Evolutionary conservation across 2,113 vertebrate genomes (phyloP).

Genomic region (Neoarius graeffei): DNA sequence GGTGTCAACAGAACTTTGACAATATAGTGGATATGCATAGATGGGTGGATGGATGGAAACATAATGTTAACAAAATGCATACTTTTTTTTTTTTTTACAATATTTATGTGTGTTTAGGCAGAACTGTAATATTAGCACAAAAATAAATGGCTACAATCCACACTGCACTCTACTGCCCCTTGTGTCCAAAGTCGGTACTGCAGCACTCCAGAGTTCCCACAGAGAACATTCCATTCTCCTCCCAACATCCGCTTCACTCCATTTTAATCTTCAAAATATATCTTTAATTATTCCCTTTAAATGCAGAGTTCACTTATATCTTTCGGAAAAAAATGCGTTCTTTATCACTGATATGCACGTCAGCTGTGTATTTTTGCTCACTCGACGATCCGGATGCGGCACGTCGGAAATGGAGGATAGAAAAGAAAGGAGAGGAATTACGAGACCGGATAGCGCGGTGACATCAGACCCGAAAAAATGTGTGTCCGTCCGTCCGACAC

Average conservation of each 20-base stretch:
- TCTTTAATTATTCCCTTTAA: neutral
- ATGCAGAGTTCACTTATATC: neutral
- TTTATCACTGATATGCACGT: neutral
- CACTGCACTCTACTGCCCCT: neutral
- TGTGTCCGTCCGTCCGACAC: constrained; percentile 43
- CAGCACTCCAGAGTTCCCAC: neutral
- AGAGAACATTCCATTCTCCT: constrained; percentile 8
- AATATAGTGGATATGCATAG: neutral
- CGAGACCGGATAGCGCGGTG: constrained; percentile 70
- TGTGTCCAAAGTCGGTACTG: constrained; percentile 8
- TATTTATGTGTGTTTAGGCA: neutral
- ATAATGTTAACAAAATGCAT: neutral
- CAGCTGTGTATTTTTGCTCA: neutral
- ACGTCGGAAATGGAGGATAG: constrained; percentile 28
- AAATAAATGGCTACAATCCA: neutral
- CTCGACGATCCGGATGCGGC: neutral
- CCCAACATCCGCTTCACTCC: constrained; percentile 14
- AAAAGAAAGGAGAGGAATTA: constrained; percentile 67
- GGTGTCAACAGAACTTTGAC: neutral
- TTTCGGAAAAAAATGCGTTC: neutral
- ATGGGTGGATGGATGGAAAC: neutral
- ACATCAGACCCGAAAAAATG: constrained; percentile 77
- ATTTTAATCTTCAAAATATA: neutral
- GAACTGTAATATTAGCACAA: neutral
- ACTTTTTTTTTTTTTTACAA: neutral